These are phyloP conservation scores for Neocloeon triangulifer DNA, from an alignment of 1,140 invertebrate species.

Conservation along the genomic window DNA sequence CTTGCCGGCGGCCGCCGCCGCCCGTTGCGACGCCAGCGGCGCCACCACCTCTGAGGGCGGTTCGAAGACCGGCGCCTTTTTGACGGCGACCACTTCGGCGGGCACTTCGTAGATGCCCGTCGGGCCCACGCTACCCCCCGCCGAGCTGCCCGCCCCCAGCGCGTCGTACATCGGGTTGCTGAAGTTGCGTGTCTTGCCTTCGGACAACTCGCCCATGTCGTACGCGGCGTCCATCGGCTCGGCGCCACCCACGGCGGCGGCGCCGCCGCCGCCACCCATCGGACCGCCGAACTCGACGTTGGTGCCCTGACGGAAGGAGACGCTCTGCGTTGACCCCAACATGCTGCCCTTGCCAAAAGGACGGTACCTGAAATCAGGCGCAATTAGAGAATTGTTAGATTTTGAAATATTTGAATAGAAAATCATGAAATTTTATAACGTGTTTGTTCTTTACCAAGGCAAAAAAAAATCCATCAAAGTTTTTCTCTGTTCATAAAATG, in stretches of 20 bases:
- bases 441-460: too few relatives aligned
- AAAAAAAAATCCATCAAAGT: too few relatives aligned
- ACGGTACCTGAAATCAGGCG: too few relatives aligned
- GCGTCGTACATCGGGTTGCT: slow-evolving; percentile 92
- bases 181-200: slow-evolving; percentile 68
- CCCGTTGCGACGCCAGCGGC: slow-evolving; percentile 56
- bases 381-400: too few relatives aligned
- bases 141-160: slow-evolving; percentile 25
- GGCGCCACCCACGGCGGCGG: too few relatives aligned
- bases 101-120: slow-evolving; percentile 55
- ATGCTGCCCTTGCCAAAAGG: too few relatives aligned
- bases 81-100: slow-evolving; percentile 28
- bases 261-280: too few relatives aligned
- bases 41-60: slow-evolving; percentile 39
- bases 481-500: too few relatives aligned
- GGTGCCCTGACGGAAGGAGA: slow-evolving; percentile 86
- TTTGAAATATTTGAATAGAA: too few relatives aligned
- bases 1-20: slow-evolving; percentile 46
- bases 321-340: too few relatives aligned
- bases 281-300: slow-evolving; percentile 89
- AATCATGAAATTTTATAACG: too few relatives aligned
- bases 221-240: slow-evolving; percentile 51
- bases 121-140: slow-evolving; percentile 26
- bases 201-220: slow-evolving; percentile 40
- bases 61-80: slow-evolving; percentile 16